Percentiles rank a stretch among this genome's conserved stretches.
Conservation (phyloP, 2,797 vertebrate genomes). For the Huso huso region DNA sequence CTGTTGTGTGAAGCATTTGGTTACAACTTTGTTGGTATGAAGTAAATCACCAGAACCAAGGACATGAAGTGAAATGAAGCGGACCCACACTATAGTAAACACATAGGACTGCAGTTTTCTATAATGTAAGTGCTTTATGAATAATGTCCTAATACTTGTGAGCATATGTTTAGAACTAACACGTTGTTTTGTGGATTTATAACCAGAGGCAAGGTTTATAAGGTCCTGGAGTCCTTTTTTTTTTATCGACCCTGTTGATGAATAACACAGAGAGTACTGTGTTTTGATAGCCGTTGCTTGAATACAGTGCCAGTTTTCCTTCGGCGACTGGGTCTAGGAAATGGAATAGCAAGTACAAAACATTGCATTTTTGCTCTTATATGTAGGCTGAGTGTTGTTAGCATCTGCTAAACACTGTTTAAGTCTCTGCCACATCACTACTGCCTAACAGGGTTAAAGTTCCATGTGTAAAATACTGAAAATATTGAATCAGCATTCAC, state of each 20-base stretch:
- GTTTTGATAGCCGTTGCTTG: neutral
- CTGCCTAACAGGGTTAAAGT: neutral
- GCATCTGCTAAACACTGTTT: neutral
- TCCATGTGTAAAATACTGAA: neutral
- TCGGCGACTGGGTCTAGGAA: neutral
- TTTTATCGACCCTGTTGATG: no score
- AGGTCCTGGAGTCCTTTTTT: no score
- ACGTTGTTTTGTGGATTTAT: no score
- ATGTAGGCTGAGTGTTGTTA: neutral
- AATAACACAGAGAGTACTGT: neutral
- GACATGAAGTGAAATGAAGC: no score
- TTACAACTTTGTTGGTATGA: no score
- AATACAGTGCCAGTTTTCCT: neutral
- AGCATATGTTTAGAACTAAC: no score
- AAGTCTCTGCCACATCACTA: neutral
- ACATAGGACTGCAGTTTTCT: no score
- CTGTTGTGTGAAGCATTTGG: neutral
- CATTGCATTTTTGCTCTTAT: neutral
- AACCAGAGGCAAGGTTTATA: no score
- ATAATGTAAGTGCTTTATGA: no score
- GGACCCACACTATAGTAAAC: no score
- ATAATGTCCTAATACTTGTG: no score
- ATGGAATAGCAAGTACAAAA: neutral
- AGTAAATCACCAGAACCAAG: no score
- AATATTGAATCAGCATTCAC: neutral